Evolutionary conservation across 1,140 invertebrate genomes (phyloP).

Genomic region (Drosophila dunni): DNA sequence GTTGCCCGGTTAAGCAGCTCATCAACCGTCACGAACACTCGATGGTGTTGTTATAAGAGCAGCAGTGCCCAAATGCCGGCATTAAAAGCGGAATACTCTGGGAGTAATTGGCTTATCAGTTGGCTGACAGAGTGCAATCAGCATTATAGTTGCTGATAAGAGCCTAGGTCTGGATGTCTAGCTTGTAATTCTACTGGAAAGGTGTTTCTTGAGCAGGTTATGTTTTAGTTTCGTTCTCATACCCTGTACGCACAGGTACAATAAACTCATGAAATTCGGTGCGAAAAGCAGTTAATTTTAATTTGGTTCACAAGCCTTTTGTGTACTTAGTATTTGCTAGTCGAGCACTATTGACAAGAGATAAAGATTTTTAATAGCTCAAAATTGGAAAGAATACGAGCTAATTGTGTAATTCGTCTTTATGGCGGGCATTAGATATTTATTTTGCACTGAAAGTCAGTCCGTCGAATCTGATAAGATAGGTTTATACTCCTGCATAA

Average conservation of each 20-base stretch:
- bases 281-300: neutral
- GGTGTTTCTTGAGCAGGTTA: neutral
- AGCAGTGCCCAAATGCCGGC: constrained; percentile 14
- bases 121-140: constrained; percentile 48
- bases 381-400: constrained; percentile 4
- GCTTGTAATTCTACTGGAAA: constrained; percentile 31
- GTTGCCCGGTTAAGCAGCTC: constrained; percentile 33
- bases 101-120: constrained; percentile 58
- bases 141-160: constrained; percentile 70
- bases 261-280: neutral
- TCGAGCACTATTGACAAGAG: neutral
- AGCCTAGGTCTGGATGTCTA: constrained; percentile 52
- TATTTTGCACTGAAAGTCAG: neutral
- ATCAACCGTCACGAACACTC: constrained; percentile 67
- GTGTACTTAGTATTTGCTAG: constrained; percentile 3
- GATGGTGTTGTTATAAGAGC: constrained; percentile 49
- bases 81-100: constrained; percentile 32
- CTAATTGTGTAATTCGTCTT: constrained; percentile 34
- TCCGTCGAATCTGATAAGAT: constrained; percentile 31
- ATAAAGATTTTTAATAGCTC: constrained; percentile 9
- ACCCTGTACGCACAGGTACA: neutral
- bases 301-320: neutral
- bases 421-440: constrained; percentile 24
- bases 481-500: neutral
- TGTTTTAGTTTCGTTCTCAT: neutral